Percentiles rank a stretch among this genome's conserved stretches.
Evolutionary conservation across 1,140 invertebrate species (phyloP).

Genomic region (Mercenaria mercenaria): DNA sequence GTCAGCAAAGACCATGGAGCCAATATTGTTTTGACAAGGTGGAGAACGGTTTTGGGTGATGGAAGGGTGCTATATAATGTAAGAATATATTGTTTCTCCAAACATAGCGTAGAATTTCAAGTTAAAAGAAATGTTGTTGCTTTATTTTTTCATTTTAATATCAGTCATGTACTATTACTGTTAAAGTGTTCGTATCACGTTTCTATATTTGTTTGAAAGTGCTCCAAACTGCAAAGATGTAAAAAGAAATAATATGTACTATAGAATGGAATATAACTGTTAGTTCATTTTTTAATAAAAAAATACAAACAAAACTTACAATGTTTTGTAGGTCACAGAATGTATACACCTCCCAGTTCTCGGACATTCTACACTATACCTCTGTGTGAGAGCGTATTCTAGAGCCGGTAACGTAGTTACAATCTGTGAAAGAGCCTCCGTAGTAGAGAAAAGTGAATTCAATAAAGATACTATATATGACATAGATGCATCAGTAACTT

Average conservation of each 20-base stretch:
- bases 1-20: slow-evolving; percentile 1
- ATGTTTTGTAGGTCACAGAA: slow-evolving; percentile 13
- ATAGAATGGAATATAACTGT: too few species aligned
- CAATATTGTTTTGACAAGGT: not conserved
- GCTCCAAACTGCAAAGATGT: too few species aligned
- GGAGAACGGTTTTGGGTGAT: not conserved
- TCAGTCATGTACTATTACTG: too few species aligned
- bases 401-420: not conserved
- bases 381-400: slow-evolving; percentile 31
- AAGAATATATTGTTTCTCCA: slow-evolving; percentile 4
- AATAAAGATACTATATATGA: slow-evolving; percentile 30
- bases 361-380: not conserved
- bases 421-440: not conserved
- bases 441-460: not conserved
- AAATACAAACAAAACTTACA: too few species aligned
- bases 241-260: too few species aligned
- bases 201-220: too few species aligned
- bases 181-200: too few species aligned
- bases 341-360: slow-evolving; percentile 29
- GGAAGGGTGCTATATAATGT: not conserved
- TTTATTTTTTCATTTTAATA: too few species aligned
- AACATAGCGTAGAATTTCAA: too few species aligned
- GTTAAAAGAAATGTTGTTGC: too few species aligned
- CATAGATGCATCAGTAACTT: not conserved
- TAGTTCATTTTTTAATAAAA: too few species aligned